Evolutionary conservation across 2,797 vertebrate genomes (phyloP).

Genomic region (Glossophaga mutica): DNA sequence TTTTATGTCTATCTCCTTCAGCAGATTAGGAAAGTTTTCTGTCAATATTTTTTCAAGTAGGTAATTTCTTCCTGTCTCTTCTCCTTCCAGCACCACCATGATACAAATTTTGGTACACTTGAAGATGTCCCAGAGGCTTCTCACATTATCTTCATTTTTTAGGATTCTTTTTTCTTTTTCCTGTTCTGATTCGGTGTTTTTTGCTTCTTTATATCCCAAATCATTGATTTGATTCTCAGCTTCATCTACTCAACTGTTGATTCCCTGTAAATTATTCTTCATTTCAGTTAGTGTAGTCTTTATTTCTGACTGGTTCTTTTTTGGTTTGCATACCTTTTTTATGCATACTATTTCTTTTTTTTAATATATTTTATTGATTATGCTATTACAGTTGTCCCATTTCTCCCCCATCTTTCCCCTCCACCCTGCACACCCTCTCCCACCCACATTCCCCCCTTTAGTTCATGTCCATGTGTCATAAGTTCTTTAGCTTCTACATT

Average conservation of each 20-base stretch:
- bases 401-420: no score
- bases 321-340: no score
- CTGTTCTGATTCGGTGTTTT: not conserved
- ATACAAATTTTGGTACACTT: not conserved
- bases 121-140: not conserved
- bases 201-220: not conserved
- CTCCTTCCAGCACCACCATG: not conserved
- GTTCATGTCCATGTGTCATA: no score
- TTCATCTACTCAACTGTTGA: not conserved
- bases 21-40: not conserved
- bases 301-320: no score
- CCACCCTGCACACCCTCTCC: no score
- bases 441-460: no score
- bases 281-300: not conserved
- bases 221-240: not conserved
- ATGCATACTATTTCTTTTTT: no score
- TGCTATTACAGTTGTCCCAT: no score
- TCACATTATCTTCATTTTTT: not conserved
- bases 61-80: not conserved
- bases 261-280: not conserved
- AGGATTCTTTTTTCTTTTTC: not conserved
- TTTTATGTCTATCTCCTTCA: not conserved
- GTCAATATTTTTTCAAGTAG: not conserved
- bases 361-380: no score
- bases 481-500: no score